Evolutionary conservation across 2,113 vertebrate genomes (phyloP), one percentile per base, ranked within the genome.

Genomic region (Thunnus thynnus): DNA sequence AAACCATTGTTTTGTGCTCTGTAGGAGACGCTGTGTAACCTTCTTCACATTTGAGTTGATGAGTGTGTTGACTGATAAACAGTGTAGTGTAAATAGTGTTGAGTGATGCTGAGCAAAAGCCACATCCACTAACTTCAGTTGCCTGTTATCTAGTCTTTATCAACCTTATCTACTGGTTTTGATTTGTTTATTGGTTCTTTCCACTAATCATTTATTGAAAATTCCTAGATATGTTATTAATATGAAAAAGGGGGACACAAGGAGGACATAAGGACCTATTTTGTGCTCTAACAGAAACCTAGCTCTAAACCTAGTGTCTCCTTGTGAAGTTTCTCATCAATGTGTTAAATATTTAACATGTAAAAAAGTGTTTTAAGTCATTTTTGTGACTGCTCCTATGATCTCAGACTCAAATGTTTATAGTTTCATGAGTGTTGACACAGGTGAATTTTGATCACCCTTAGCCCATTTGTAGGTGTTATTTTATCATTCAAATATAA

Each of bases 161-260:
- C 72, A 32, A 76, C 30, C 13, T 83, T 78, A 89, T 90, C 80
- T 72, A 16, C 13, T 52, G 9, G 78, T 62, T 36, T 17, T 60
- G 9, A 81, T 62, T 36, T 17, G 36, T 73, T 88, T 73, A 84
- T 52, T 51, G 50, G 9, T 20, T 69, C 54, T 32, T 66, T 69
- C 25, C 12, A 46, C 1, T 1, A 73, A 64, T 66, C 50, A 50
- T 27, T 22, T 22, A 22, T 22, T 22, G 44, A 9, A 46, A 30
- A 4, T 25, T 61, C 18, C 51, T 63, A 6, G 13, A n/a, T 16
- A 14, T 0, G 18, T 57, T 46, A 27, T 54, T 22, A 71, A 57
- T 10, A 22, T 48, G 5, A n/a, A 18, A 22, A 56, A 7, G 30
- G 5, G 8, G 47, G 5, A 46, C 8, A 41, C 7, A 9, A 41